Base-by-base conservation (phyloP, 2,888 invertebrate species). In the Orthosia gracilis region DNA sequence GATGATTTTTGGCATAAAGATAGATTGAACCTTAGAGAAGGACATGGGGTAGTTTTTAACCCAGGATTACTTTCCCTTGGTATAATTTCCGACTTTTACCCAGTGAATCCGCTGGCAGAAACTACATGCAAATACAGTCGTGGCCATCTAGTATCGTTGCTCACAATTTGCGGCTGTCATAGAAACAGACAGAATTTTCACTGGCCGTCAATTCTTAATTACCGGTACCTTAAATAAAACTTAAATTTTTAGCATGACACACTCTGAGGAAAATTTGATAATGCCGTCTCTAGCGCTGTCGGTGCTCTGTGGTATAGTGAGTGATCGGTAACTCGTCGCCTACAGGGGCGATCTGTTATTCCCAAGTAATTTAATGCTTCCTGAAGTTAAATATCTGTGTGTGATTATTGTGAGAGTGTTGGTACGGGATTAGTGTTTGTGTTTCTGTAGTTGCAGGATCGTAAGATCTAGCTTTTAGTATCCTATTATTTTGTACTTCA, bases 271-370 rank as follows among this genome's bases (percentile, higher is more conserved):
- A 4, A 54, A 4, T 45, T 55, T 12, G 13, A 18, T 18, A 45
- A 40, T 21, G 40, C 9, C 15, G 7, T 17, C 45, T 59, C 21
- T 45, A 45, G 5, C 45, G 9, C 0, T 45, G 45, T 50, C 31
- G 3, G 21, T 61, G 47, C 21, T 61, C 61, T 68, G 49, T 68
- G 57, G 72, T 76, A 4, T 12, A 69, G 77, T 72, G 79, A 85
- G 71, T 68, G 82, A 85, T 84, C 49, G 69, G 66, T 21, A 69
- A 66, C 45, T 72, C 45, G 73, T 73, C 78, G 74, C 79, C 70
- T 58, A 52, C 23, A 68, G 82, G 76, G 31, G 47, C 75, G 31
- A 74, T 81, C 78, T 63, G 67, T 83, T 83, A 79, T 71, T 64
- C 55, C 59, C 58, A 26, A 12, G 55, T 31, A 45, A 78, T 80